Evolutionary conservation across 35 echinoderm and acorn worm genomes (phyloP), one percentile per base, ranked within the genome.

Genomic region (Strongylocentrotus purpuratus): DNA sequence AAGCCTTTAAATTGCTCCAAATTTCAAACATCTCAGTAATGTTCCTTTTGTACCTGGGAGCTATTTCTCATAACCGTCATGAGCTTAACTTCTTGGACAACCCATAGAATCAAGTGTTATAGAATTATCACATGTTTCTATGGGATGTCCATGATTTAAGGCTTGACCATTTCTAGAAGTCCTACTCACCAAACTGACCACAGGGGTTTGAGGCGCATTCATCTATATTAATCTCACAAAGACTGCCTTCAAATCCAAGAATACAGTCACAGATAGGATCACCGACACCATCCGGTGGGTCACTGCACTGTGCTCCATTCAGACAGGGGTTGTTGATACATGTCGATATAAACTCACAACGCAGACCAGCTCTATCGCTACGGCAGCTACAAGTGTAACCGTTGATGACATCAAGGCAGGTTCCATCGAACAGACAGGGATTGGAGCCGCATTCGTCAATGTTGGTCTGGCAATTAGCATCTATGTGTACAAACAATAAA

Each of bases 141-240:
- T 41, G 35, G 35, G 35, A 41, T 41, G 35, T 3, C 35, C 35
- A 41, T 3, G 35, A 41, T 0, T 3, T 41, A 1, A 41, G 3
- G 3, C 35, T 41, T 41, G 35, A 0, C 35, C 0, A 3, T 41
- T 41, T 41, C 0, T 1, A 41, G 35, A 41, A 41, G 0, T 41
- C 25, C 18, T n/a, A 92, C 33, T 96, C 94, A 97, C 96, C 96
- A 86, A 93, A 48, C 90, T 89, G 60, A 55, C 90, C 94, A 95
- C 98, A 99, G 9, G 97, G 97, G 88, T 94, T 97, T 28, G 90
- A 95, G 25, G 52, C 87, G 78, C 98, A 99, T 48, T 99, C 98
- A 96, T 99, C 85, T 20, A 97, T 61, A 90, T 99, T 96, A 25
- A 95, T 89, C 85, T 96, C 95, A 94, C 98, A 99, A 0, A 97